phyloP scores from a whole-genome alignment of 2,888 invertebrate species.

The Cataglyphis cursor region DNA sequence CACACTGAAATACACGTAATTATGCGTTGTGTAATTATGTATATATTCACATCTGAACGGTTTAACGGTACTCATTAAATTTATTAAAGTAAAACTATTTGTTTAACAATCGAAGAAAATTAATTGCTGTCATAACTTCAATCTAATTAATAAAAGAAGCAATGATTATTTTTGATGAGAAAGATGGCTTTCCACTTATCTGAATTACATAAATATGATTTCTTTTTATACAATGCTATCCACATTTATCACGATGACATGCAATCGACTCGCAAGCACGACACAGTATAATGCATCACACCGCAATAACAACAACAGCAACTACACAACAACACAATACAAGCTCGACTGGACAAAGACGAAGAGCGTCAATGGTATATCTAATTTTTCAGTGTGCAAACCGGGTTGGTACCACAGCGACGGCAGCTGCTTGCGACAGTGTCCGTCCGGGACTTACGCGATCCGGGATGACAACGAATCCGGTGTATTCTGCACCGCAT shows the following conservation, averaged over 20 bases:
- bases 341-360: conserved; percentile 5
- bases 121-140: neutral
- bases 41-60: neutral
- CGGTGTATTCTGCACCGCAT: conserved; percentile 88
- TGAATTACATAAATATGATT: neutral
- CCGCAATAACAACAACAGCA: conserved; percentile 22
- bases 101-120: neutral
- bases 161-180: neutral
- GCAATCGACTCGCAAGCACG: neutral
- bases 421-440: conserved; percentile 89
- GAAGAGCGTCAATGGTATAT: conserved; percentile 69
- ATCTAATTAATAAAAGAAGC: neutral
- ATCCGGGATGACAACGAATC: conserved; percentile 73
- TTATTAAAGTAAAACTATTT: neutral
- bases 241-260: neutral
- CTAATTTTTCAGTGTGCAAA: conserved; percentile 89
- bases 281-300: conserved; percentile 15
- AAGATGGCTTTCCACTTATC: neutral
- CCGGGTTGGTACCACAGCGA: conserved; percentile 88
- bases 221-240: neutral
- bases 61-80: conserved; percentile 7
- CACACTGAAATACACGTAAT: neutral
- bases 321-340: conserved; percentile 34
- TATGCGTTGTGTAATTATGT: neutral
- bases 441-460: conserved; percentile 87